Conservation (phyloP, 2,797 vertebrate species). For the Limnodromus scolopaceus region DNA sequence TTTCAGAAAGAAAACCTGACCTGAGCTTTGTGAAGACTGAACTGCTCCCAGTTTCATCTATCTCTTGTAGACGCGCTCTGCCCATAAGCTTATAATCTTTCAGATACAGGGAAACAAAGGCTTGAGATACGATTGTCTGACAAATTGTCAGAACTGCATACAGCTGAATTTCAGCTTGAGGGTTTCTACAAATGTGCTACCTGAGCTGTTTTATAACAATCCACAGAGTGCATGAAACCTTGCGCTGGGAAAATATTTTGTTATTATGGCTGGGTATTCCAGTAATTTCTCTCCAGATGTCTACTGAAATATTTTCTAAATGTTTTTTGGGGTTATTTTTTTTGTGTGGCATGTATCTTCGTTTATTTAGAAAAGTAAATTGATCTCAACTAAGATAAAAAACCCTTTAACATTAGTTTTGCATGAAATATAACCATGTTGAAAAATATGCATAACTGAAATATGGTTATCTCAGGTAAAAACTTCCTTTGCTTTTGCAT, state of each 20-base stretch:
- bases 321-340: neutral
- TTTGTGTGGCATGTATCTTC: neutral
- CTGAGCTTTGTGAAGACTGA: neutral
- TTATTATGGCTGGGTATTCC: neutral
- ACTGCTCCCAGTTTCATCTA: neutral
- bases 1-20: conserved; percentile 4
- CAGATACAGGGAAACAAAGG: neutral
- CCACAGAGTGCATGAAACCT: neutral
- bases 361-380: neutral
- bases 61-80: neutral
- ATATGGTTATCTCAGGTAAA: neutral
- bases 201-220: neutral
- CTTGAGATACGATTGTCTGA: neutral
- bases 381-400: neutral
- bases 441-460: neutral
- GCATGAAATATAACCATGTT: neutral
- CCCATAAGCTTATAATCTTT: neutral
- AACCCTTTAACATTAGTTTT: neutral
- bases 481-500: neutral
- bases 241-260: neutral
- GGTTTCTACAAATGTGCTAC: neutral
- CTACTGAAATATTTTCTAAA: neutral
- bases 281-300: neutral
- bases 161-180: neutral
- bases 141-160: neutral